Evolutionary conservation across 2,113 vertebrate genomes (phyloP), one percentile per base, ranked within the genome.

Genomic region (Cavia aperea): DNA sequence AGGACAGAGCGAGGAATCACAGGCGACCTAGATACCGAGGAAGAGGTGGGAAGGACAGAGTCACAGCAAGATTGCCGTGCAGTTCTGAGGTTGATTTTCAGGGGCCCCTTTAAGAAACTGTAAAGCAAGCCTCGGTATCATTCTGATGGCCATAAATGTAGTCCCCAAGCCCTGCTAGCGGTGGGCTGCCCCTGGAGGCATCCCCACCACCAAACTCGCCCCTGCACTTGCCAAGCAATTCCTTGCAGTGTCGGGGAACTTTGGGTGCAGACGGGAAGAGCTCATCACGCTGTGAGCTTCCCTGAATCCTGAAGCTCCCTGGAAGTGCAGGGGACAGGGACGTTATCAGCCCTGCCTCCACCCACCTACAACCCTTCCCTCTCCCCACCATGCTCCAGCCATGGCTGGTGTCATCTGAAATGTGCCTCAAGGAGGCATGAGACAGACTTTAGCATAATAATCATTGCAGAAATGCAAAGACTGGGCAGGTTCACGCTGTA

Each of bases 291-390:
- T 31, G 12, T 43, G 9, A 26, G 43, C 63, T 49, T 2, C 58
- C 58, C 16, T 58, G 77, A 90, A 90, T 26, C 23, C 36, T 31
- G 54, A 58, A 58, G 39, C 49, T 11, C 33, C 15, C 18, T 7
- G 51, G 10, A 82, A 65, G 4, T 3, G 4, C 8, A 15, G n/a
- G 23, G 7, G 4, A 6, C 5, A 31, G 23, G 7, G 4, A 6
- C 4, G 49, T 13, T 3, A 56, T 36, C 3, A 36, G 13, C 56
- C 60, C 1, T 8, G 14, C 33, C 8, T 86, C 49, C 19, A 19
- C 56, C 78, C 39, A 21, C 51, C 46, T 49, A 21, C 7, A 29
- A 4, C 13, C 81, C 11, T 18, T 13, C 29, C 21, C 18, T 7
- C 49, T 36, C 58, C 7, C 73, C 13, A 26, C 39, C 46, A 33